Evolutionary conservation across 2,888 invertebrate genomes (phyloP).

Genomic region (Leptura quadrifasciata): DNA sequence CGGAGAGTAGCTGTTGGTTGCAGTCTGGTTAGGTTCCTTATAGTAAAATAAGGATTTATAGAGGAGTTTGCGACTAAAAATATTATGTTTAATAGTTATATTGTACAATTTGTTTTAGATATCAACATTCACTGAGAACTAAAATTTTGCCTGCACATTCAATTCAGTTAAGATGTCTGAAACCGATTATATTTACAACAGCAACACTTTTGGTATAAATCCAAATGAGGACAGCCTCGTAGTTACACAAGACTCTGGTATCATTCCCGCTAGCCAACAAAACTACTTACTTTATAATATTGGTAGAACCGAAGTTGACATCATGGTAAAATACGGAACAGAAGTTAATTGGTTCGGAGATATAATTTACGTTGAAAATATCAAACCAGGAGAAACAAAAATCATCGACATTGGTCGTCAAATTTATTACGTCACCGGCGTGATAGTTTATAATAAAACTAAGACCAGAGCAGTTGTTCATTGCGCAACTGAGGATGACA

Average conservation of each 20-base stretch:
- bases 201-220: slow-evolving; percentile 10
- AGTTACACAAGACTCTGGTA: slow-evolving; percentile 8
- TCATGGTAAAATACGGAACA: slow-evolving; percentile 36
- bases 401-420: slow-evolving; percentile 22
- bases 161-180: no score
- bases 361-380: background rate
- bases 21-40: no score
- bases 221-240: background rate
- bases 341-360: slow-evolving; percentile 34
- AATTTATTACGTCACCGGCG: slow-evolving; percentile 37
- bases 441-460: slow-evolving; percentile 34
- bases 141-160: no score
- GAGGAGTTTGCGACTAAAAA: no score
- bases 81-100: background rate
- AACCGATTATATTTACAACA: background rate
- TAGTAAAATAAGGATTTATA: no score
- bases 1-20: no score
- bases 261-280: slow-evolving; percentile 10
- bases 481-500: background rate
- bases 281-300: slow-evolving; percentile 40
- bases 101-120: no score
- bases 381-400: slow-evolving; percentile 41
- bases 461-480: slow-evolving; percentile 40
- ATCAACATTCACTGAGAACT: no score
- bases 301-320: slow-evolving; percentile 39